Percentiles rank a stretch among this genome's conserved stretches.
Evolutionary conservation across 2,797 vertebrate genomes (phyloP).

Genomic region (Linurgus olivaceus): DNA sequence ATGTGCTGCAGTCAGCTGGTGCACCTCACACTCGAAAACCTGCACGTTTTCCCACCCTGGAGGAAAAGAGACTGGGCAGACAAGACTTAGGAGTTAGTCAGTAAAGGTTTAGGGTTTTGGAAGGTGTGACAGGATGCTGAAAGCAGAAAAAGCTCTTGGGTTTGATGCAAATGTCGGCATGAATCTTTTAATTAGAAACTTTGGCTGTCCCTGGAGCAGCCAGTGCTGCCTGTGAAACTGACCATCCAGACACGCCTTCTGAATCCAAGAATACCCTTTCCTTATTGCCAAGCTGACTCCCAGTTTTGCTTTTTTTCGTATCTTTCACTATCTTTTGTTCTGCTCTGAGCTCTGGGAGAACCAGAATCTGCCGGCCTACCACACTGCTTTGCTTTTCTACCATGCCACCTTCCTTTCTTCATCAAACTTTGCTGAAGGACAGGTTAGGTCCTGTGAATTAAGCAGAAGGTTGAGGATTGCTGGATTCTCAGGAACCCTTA

Average conservation of each 20-base stretch:
- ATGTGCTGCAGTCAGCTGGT: background rate
- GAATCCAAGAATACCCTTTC: background rate
- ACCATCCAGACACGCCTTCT: background rate
- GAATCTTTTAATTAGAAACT: background rate
- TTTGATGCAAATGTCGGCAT: background rate
- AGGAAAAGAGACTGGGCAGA: background rate
- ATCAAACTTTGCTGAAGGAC: background rate
- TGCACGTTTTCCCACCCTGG: background rate
- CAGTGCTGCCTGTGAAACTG: background rate
- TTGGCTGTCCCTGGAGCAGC: background rate
- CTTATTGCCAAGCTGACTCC: background rate
- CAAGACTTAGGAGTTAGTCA: background rate
- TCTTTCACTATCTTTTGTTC: background rate
- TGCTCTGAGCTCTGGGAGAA: background rate
- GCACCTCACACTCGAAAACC: background rate
- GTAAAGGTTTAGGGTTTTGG: background rate
- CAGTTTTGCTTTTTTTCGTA: background rate
- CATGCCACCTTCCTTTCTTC: background rate
- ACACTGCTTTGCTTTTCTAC: background rate
- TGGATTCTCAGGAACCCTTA: background rate
- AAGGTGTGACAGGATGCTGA: background rate
- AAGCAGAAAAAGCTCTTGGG: background rate
- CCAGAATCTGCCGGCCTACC: background rate
- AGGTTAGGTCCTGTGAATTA: background rate
- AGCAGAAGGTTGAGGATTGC: background rate